Base-by-base conservation (phyloP, 2,888 invertebrate genomes). In the Helicoverpa assulta region DNA sequence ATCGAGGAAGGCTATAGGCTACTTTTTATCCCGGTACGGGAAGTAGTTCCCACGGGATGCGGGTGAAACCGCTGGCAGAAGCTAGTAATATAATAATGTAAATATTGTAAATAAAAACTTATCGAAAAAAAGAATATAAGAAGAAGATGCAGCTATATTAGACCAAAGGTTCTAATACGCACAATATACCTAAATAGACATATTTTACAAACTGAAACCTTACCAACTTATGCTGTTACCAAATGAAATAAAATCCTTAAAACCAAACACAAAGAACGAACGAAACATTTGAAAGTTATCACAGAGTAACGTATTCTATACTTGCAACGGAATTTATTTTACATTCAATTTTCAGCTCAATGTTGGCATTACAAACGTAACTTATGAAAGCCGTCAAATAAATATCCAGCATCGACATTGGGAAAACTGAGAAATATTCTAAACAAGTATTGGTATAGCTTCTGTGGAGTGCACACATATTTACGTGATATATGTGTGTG, bases 361-460 rank as follows among this genome's bases (percentile, higher is more conserved):
- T 70, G 81, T 79, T 83, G 68, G 82, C 71, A 74, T 81, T 75
- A 74, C 70, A 79, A 60, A 75, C 78, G 81, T 86, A 85, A 82
- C 78, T 85, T 85, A 80, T 77, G 77, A 80, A 82, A 78, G 62
- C 77, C 77, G 81, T 85, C 86, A 85, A 80, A 86, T 86, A 86
- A 85, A 86, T 86, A 86, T 84, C 80, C 63, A 47, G 61, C 77
- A 81, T 82, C 74, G 82, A 80, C 78, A 77, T 68, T 67, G 73
- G 78, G 76, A 69, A 81, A 80, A 79, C 73, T 74, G 78, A 78
- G 76, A 82, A 81, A 85, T 81, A 83, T 85, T 80, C 77, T 80
- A 75, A 85, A 82, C 79, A 82, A 80, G 73, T 72, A 80, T 80
- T 47, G 61, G 56, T 67, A 76, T 76, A 78, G 68, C 73, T 77